Evolutionary conservation across 2,888 invertebrate genomes (phyloP), one percentile per base, ranked within the genome.

Genomic region (Sepioteuthis lessoniana): DNA sequence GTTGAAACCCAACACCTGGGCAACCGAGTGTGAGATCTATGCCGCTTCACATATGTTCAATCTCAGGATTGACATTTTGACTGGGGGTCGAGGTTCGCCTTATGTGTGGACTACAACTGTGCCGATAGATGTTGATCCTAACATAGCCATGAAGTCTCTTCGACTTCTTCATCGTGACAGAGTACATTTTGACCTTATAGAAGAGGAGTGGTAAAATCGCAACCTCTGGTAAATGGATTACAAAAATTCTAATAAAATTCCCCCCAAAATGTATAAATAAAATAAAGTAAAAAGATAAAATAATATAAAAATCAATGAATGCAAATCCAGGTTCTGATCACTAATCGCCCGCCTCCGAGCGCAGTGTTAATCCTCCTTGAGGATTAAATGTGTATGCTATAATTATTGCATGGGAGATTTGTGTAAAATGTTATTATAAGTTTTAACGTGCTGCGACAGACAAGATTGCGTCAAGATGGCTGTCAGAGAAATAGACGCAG

Each of bases 11-110:
- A 42, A 92, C 10, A 92, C 92, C 21, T 92, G 92, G n/a, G 92
- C 92, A 19, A 92, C 92, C n/a, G 42, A 92, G 31, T 92, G 92
- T 92, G 92, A 92, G 47, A 92, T 92, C 21, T 92, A 92, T n/a
- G 92, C 92, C 4, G 92, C 92, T 28, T 13, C 92, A 31, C 92
- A 92, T 46, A n/a, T 92, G 42, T 92, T 92, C 10, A 31, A 46
- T 47, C 92, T 42, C 13, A 46, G 92, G 47, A 92, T 92, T n/a
- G 92, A 92, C 47, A 92, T 92, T 92, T 35, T 92, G 46, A 92
- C 92, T 0, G 92, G 42, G 46, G 92, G 92, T n/a, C 42, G 47
- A 10, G 92, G 47, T n/a, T n/a, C 42, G 31, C 92, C 92, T 31
- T 42, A 92, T 46, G 7, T 42, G 28, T 92, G 92, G 92, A 28